Percentiles rank a stretch among this genome's conserved stretches.
Evolutionary conservation across 2,113 vertebrate species (phyloP).

Genomic region (Eurypyga helias): DNA sequence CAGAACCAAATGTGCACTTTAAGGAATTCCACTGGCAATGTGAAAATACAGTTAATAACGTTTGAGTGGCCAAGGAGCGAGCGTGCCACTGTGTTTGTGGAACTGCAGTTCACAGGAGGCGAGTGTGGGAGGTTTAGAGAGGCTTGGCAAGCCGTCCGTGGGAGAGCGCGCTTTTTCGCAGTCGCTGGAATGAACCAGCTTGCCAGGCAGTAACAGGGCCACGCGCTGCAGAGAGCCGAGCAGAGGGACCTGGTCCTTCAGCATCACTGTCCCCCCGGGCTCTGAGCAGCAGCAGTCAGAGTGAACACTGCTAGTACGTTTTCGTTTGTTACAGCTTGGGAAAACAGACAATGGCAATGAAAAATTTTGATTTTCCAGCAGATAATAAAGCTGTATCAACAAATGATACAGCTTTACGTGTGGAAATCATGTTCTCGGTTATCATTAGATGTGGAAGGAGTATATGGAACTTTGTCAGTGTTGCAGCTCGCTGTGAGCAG

Average conservation of each 20-base stretch:
- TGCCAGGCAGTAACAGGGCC: neutral
- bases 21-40: neutral
- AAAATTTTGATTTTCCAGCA: neutral
- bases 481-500: neutral
- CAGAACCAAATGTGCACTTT: neutral
- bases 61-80: neutral
- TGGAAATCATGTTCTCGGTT: neutral
- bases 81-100: neutral
- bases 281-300: neutral
- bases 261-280: fast-evolving
- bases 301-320: neutral
- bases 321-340: neutral
- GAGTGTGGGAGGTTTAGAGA: neutral
- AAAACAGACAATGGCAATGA: fast-evolving
- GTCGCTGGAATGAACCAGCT: fast-evolving
- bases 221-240: neutral
- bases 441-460: fast-evolving
- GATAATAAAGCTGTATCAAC: too few species aligned
- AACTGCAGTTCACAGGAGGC: neutral
- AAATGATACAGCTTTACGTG: too few species aligned
- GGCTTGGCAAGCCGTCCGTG: neutral
- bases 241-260: neutral
- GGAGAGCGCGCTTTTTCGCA: neutral
- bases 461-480: neutral
- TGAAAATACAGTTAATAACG: neutral